Base-by-base conservation (phyloP, 2,888 invertebrate species). In the Andricus quercusramuli region DNA sequence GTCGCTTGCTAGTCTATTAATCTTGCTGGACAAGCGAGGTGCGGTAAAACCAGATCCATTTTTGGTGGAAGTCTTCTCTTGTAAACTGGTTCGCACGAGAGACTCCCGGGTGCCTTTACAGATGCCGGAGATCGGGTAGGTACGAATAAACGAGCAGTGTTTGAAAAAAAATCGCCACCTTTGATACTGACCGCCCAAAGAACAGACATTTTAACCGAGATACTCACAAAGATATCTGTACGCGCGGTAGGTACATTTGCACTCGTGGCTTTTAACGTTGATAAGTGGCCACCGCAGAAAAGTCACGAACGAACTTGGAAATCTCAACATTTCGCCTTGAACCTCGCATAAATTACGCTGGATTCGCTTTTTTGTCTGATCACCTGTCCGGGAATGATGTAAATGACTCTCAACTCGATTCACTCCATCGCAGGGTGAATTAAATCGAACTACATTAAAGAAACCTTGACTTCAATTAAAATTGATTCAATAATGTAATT, bases 261-360 rank as follows among this genome's bases (percentile, higher is more conserved):
- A 68, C 68, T 68, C 22, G 68, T 68, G 68, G 22, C 68, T 68
- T 44, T 68, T 44, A 68, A 44, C 25, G 44, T 68, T 47, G 68
- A 68, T 68, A 68, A 68, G 68, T 68, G 68, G 68, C 15, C 62
- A 62, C 62, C 62, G 15, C 44, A 68, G 44, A 68, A 68, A 68
- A 68, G 68, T 68, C 68, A 68, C 68, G 68, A 68, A 47, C 68
- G 68, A 68, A 68, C 68, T 68, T 68, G 68, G 44, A 47, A 68
- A 68, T 68, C 68, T 68, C 68, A 68, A 68, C 44, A 68, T 68
- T 68, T 68, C 44, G 25, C 68, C 68, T 68, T 68, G 68, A 68
- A 47, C 68, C 68, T 25, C 44, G 25, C 68, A 68, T 68, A 68
- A 68, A 44, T 68, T 68, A 68, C 25, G 25, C 68, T 47, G 17